phyloP scores from a whole-genome alignment of 2,888 invertebrate species.

The Myathropa florea region DNA sequence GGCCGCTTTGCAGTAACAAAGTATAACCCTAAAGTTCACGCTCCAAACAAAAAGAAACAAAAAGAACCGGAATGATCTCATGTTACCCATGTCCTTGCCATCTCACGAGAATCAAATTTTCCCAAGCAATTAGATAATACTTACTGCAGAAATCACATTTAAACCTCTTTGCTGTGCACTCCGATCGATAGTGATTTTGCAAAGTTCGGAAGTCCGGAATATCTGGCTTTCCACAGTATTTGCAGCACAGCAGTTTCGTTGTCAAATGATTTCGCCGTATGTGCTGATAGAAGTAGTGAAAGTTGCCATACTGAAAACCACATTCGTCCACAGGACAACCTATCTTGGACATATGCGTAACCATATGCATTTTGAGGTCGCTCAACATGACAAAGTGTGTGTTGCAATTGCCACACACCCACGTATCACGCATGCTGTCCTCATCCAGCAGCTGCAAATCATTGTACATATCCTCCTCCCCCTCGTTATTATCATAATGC shows the following conservation, averaged over 20 bases:
- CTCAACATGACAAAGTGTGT: constrained; percentile 26
- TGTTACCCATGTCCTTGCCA: too few relatives aligned
- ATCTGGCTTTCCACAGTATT: constrained; percentile 48
- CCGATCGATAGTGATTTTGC: constrained; percentile 59
- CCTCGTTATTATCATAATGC: constrained; percentile 44
- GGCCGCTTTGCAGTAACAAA: too few relatives aligned
- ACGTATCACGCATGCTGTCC: constrained; percentile 8
- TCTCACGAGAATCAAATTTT: neutral
- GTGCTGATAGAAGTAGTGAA: constrained; percentile 64
- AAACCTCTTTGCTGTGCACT: constrained; percentile 52
- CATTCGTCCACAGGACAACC: constrained; percentile 51
- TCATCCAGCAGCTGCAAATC: constrained; percentile 54
- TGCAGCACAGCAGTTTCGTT: constrained; percentile 46
- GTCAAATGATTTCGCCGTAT: constrained; percentile 52
- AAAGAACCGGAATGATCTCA: too few relatives aligned
- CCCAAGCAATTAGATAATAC: neutral
- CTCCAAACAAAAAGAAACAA: too few relatives aligned
- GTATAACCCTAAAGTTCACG: too few relatives aligned
- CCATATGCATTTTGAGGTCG: constrained; percentile 65
- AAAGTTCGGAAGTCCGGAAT: constrained; percentile 49
- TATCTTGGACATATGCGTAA: constrained; percentile 52
- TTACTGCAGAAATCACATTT: constrained; percentile 64
- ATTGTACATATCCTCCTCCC: constrained; percentile 36
- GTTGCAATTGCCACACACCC: constrained; percentile 55
- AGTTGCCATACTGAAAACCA: constrained; percentile 56